Percentiles rank a stretch among this genome's conserved stretches.
These are phyloP conservation scores for Himalopsyche japonica DNA, from an alignment of 2,888 invertebrate species.

Conservation along the genomic window DNA sequence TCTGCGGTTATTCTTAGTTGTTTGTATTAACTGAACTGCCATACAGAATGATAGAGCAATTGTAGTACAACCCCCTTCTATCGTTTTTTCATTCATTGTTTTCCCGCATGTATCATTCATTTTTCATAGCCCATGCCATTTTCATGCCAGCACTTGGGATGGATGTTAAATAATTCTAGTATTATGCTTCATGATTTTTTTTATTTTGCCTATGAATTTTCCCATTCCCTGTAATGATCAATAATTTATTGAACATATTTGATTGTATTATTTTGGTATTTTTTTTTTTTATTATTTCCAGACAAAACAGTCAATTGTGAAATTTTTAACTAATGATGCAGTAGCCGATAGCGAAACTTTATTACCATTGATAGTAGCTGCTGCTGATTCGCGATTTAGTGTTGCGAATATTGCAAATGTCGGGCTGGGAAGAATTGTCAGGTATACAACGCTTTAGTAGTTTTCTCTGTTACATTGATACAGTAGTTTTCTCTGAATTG, in stretches of 20 bases:
- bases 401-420: conserved; percentile 87
- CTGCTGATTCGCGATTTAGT: conserved; percentile 86
- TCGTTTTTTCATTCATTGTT: no score
- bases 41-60: no score
- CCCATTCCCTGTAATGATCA: no score
- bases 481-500: not conserved
- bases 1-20: not conserved
- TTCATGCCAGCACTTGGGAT: no score
- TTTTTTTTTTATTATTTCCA: conserved; percentile 45
- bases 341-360: conserved; percentile 76
- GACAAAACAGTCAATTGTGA: conserved; percentile 78
- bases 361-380: conserved; percentile 79
- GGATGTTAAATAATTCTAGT: no score
- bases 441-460: conserved; percentile 50
- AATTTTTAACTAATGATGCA: conserved; percentile 78
- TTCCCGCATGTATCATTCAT: no score
- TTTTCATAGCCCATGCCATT: no score
- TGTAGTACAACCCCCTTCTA: no score
- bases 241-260: no score
- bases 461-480: conserved; percentile 30
- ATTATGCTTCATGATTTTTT: no score
- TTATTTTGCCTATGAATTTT: no score
- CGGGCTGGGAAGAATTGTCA: conserved; percentile 77
- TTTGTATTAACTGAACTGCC: not conserved
- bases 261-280: no score